Evolutionary conservation across 1,140 invertebrate genomes (phyloP).

Genomic region (Conus ventricosus): DNA sequence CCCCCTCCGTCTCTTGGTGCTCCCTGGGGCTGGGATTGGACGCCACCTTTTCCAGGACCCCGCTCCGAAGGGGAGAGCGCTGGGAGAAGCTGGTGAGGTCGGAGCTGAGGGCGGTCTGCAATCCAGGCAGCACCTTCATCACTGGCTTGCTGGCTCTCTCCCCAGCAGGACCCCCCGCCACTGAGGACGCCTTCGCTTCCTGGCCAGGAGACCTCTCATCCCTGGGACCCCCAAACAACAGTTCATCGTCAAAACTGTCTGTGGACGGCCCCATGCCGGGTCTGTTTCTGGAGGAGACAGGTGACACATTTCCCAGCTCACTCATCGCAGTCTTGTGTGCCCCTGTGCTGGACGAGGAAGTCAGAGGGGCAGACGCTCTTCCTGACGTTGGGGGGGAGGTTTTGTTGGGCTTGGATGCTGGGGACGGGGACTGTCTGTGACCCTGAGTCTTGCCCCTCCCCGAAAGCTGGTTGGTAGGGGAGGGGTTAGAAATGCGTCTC

Average conservation of each 20-base stretch:
- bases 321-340: background rate
- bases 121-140: conserved; percentile 55
- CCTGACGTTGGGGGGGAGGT: background rate
- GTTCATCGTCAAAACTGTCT: conserved; percentile 66
- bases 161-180: background rate
- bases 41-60: conserved; percentile 14
- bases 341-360: background rate
- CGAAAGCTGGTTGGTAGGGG: background rate
- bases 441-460: background rate
- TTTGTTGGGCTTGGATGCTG: background rate
- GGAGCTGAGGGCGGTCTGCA: conserved; percentile 62
- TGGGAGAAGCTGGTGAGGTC: conserved; percentile 65
- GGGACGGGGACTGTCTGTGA: background rate
- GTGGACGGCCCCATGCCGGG: background rate
- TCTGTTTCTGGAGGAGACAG: background rate
- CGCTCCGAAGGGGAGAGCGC: conserved; percentile 46
- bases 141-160: conserved; percentile 39
- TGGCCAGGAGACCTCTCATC: background rate
- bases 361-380: background rate
- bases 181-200: background rate
- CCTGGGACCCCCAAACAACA: conserved; percentile 55
- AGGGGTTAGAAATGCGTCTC: background rate
- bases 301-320: background rate
- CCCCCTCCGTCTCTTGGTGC: no score
- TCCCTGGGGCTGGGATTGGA: background rate